phyloP scores from a whole-genome alignment of 2,888 invertebrate genomes.

The Melanargia galathea region DNA sequence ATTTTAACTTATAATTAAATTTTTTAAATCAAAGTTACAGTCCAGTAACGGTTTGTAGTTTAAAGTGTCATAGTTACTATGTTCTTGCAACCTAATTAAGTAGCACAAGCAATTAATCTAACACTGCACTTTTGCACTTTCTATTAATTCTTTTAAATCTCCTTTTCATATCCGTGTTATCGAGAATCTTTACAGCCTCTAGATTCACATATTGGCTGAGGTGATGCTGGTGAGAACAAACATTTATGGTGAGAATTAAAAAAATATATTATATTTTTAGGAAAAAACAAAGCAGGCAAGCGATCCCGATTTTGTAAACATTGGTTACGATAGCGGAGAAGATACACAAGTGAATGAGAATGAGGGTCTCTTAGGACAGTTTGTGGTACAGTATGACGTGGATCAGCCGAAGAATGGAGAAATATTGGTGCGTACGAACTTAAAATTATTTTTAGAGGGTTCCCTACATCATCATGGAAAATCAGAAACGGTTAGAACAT shows the following conservation, averaged over 20 bases:
- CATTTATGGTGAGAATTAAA: not conserved
- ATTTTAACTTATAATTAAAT: too few relatives aligned
- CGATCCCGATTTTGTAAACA: not conserved
- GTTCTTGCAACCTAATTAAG: too few relatives aligned
- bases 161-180: too few relatives aligned
- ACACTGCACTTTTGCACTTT: too few relatives aligned
- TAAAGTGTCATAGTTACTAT: too few relatives aligned
- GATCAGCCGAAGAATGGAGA: slow-evolving; percentile 79
- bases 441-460: not conserved
- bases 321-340: slow-evolving; percentile 11
- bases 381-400: slow-evolving; percentile 85
- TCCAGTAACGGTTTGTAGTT: too few relatives aligned
- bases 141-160: too few relatives aligned
- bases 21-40: too few relatives aligned
- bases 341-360: slow-evolving; percentile 35
- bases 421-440: slow-evolving; percentile 59
- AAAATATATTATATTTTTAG: not conserved
- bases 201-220: not conserved
- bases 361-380: slow-evolving; percentile 59
- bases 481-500: not conserved
- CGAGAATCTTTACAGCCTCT: too few relatives aligned
- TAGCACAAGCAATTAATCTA: too few relatives aligned
- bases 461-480: not conserved
- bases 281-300: not conserved
- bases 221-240: not conserved